Evolutionary conservation across 1,140 invertebrate genomes (phyloP).

Genomic region (Euura lappo): DNA sequence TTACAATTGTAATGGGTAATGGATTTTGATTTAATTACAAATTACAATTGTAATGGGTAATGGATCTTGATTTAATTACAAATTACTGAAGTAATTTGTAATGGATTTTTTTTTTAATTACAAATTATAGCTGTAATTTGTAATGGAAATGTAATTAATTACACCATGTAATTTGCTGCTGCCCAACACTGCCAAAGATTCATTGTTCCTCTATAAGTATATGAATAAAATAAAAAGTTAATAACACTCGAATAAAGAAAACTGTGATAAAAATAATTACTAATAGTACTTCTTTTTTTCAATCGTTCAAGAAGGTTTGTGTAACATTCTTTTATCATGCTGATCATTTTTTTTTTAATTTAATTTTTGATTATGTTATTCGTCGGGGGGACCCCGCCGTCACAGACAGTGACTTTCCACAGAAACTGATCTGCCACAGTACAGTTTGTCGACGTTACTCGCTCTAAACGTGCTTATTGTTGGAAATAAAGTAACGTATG

Average conservation of each 20-base stretch:
- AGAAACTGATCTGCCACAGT: neutral
- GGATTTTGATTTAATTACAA: too few species aligned
- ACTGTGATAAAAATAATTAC: neutral
- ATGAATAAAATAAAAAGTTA: neutral
- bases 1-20: too few species aligned
- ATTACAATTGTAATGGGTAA: too few species aligned
- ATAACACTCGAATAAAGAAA: neutral
- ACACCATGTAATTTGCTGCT: too few species aligned
- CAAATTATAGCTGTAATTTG: too few species aligned
- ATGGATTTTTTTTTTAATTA: too few species aligned
- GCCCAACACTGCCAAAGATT: too few species aligned
- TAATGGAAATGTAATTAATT: too few species aligned
- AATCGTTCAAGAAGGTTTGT: too few species aligned
- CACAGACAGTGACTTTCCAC: neutral
- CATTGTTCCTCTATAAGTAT: neutral
- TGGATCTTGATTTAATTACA: too few species aligned
- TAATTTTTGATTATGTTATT: neutral
- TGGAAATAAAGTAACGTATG: neutral
- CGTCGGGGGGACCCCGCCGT: neutral
- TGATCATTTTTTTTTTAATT: neutral
- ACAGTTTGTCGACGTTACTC: neutral
- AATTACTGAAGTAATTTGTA: too few species aligned
- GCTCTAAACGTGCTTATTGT: neutral
- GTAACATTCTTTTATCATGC: neutral
- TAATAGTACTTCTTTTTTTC: neutral